phyloP scores from a whole-genome alignment of 2,888 invertebrate genomes.

The Drosophila anomalata region DNA sequence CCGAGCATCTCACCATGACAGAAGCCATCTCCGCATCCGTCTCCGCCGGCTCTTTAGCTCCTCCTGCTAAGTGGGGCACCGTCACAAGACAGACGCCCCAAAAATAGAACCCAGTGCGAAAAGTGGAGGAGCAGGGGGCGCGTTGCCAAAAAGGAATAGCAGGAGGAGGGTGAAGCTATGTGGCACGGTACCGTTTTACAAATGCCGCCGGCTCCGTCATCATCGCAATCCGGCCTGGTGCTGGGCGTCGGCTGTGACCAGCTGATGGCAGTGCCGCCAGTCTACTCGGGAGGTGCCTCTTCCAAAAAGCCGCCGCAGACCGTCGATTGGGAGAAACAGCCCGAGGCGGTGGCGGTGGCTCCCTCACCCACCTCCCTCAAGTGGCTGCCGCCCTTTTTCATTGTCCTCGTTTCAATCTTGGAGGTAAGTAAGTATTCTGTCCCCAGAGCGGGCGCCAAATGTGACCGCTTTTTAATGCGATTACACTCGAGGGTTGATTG shows the following conservation, averaged over 20 bases:
- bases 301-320: not conserved
- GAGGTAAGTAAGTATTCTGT: conserved; percentile 88
- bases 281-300: conserved; percentile 17
- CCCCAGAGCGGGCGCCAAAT: conserved; percentile 21
- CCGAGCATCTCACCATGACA: conserved; percentile 73
- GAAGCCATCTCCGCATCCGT: conserved; percentile 38
- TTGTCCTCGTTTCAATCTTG: conserved; percentile 94
- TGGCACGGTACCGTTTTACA: conserved; percentile 68
- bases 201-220: conserved; percentile 64
- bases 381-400: conserved; percentile 97
- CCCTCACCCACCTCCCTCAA: conserved; percentile 85
- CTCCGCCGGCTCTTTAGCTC: conserved; percentile 28
- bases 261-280: conserved; percentile 59
- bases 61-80: conserved; percentile 75
- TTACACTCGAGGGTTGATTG: conserved; percentile 66
- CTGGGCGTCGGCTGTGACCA: conserved; percentile 72
- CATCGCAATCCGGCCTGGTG: conserved; percentile 62
- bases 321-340: conserved; percentile 25
- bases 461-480: conserved; percentile 56
- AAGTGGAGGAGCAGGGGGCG: conserved; percentile 21
- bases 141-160: conserved; percentile 3
- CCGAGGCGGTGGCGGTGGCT: conserved; percentile 6
- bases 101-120: conserved; percentile 62
- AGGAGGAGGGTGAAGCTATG: conserved; percentile 1
- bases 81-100: conserved; percentile 78